These are phyloP conservation scores for Polyploca ridens DNA, from an alignment of 2,888 invertebrate species.

Conservation along the genomic window DNA sequence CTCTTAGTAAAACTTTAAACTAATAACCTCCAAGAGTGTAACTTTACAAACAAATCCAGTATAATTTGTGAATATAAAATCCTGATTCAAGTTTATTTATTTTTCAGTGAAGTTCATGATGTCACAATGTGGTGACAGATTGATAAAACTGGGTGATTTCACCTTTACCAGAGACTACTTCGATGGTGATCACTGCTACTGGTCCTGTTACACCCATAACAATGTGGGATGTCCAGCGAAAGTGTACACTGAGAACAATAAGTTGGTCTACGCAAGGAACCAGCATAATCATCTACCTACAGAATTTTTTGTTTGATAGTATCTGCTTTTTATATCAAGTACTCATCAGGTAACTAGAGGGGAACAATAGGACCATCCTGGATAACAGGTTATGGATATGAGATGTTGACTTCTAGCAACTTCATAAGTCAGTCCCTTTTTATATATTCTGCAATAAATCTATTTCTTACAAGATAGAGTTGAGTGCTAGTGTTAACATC, in stretches of 20 bases:
- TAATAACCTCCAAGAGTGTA: too few relatives aligned
- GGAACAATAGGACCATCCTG: not conserved
- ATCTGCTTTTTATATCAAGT: not conserved
- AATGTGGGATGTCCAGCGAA: constrained; percentile 67
- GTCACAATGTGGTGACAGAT: constrained; percentile 68
- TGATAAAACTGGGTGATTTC: constrained; percentile 76
- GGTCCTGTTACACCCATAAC: constrained; percentile 76
- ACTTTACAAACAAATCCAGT: not conserved
- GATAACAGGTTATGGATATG: not conserved
- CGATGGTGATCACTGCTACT: constrained; percentile 56
- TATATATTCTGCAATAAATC: too few relatives aligned
- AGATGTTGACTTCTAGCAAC: too few relatives aligned
- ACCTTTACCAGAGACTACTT: constrained; percentile 63
- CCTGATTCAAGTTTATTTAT: constrained; percentile 22
- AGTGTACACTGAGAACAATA: constrained; percentile 64
- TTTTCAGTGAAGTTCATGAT: constrained; percentile 77
- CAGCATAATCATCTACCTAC: constrained; percentile 76
- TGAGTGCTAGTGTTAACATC: too few relatives aligned
- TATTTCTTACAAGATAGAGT: too few relatives aligned
- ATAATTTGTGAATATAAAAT: constrained; percentile 8
- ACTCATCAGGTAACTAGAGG: not conserved
- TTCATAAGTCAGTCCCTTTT: too few relatives aligned
- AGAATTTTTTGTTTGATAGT: constrained; percentile 75
- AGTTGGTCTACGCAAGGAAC: constrained; percentile 66
- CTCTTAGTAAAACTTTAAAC: too few relatives aligned